These are phyloP conservation scores for Ianthella basta DNA, from an alignment of 37 sponge, comb jelly and placozoan genomes.

Conservation along the genomic window DNA sequence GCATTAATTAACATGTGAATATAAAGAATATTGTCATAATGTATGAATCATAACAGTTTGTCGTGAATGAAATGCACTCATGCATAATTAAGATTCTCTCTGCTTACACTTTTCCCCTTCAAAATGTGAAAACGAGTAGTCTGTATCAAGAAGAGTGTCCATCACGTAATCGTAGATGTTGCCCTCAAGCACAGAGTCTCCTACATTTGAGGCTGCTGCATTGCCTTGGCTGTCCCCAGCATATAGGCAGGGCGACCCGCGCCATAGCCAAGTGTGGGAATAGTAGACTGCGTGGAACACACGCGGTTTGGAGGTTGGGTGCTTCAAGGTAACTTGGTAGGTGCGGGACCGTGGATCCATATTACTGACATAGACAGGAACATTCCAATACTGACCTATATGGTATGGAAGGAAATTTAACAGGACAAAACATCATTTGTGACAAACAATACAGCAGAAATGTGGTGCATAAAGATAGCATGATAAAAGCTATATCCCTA, in stretches of 20 bases:
- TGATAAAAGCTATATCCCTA: too few species aligned
- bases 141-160: conserved; percentile 16
- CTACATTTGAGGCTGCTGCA: neutral
- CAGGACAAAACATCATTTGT: neutral
- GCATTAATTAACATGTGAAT: too few species aligned
- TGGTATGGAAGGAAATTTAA: too few species aligned
- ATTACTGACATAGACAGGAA: conserved; percentile 36
- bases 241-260: conserved; percentile 54
- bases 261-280: conserved; percentile 55
- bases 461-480: too few species aligned
- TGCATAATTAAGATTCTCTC: too few species aligned
- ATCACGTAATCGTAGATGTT: conserved; percentile 46
- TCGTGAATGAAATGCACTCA: too few species aligned
- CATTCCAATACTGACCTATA: conserved; percentile 86
- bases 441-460: too few species aligned
- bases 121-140: conserved; percentile 45
- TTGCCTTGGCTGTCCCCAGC: conserved; percentile 74
- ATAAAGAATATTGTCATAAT: too few species aligned
- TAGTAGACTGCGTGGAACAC: conserved; percentile 49
- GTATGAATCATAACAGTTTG: too few species aligned
- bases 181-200: conserved; percentile 67
- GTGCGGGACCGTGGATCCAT: neutral
- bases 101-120: neutral
- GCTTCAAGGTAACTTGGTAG: conserved; percentile 47
- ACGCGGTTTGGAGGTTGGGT: conserved; percentile 5